Conservation (phyloP, 2,113 vertebrate species). For the Reinhardtius hippoglossoides region DNA sequence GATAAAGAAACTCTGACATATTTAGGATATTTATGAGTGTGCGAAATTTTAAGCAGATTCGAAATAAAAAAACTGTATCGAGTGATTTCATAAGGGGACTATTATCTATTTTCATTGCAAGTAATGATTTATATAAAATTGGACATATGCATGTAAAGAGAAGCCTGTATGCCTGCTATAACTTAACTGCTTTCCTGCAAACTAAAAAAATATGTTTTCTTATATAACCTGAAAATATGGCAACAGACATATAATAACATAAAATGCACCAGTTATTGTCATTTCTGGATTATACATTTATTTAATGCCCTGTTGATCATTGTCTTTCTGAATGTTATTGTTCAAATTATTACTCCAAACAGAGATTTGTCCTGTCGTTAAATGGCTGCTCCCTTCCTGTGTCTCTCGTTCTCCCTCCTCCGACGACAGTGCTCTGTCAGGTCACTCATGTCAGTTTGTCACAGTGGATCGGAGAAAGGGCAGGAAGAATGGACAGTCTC, state of each 20-base stretch:
- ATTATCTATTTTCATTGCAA: not conserved
- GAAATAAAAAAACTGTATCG: too few species aligned
- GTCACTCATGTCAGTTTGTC: constrained; percentile 58
- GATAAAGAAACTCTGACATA: too few species aligned
- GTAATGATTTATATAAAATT: not conserved
- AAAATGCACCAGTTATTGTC: too few species aligned
- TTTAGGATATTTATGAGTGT: too few species aligned
- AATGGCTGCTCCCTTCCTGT: constrained; percentile 3
- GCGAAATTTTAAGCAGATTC: too few species aligned
- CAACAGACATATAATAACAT: too few species aligned
- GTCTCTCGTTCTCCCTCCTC: not conserved
- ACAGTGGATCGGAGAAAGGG: constrained; percentile 29
- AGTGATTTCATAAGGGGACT: too few species aligned
- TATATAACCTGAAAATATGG: too few species aligned
- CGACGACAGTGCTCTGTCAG: constrained; percentile 36
- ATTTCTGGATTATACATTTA: too few species aligned
- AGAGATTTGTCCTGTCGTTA: constrained; percentile 26
- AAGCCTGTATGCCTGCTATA: not conserved
- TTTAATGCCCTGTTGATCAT: not conserved
- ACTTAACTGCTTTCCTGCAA: too few species aligned
- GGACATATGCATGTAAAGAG: not conserved
- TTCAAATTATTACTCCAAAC: constrained; percentile 25
- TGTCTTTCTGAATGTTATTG: constrained; percentile 6
- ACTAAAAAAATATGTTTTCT: too few species aligned
- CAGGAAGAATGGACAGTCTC: constrained; percentile 54